A percentile compares a stretch with the other conserved stretches of the same genome.
Conservation (phyloP, 2,113 vertebrate species). For the Eudyptes chrysolophus region DNA sequence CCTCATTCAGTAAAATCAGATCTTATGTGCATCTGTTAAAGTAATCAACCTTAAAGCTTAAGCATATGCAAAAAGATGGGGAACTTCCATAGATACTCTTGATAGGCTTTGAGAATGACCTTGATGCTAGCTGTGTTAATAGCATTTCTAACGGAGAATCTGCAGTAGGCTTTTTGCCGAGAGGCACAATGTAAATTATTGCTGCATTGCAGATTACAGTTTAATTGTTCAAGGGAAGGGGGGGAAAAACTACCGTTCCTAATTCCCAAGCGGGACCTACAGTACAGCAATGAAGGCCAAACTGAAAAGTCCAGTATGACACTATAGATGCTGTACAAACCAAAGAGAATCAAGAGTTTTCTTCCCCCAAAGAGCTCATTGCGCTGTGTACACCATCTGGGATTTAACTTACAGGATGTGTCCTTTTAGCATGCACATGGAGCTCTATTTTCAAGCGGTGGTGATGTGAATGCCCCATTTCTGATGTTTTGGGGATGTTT, state of each 20-base stretch:
- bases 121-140: slow-evolving; percentile 44
- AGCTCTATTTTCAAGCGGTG: not conserved
- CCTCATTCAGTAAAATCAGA: slow-evolving; percentile 33
- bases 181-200: slow-evolving; percentile 25
- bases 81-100: not conserved
- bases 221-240: not conserved
- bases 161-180: slow-evolving; percentile 34
- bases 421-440: not conserved
- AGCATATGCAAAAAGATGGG: not conserved
- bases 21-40: not conserved
- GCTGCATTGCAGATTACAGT: slow-evolving; percentile 32
- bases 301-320: not conserved
- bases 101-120: slow-evolving; percentile 52
- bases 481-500: not conserved
- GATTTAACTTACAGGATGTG: not conserved
- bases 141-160: slow-evolving; percentile 31
- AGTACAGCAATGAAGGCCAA: not conserved
- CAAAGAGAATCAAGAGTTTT: not conserved
- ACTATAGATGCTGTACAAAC: not conserved
- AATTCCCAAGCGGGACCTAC: not conserved
- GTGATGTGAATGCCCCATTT: not conserved
- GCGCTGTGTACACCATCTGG: rapidly evolving
- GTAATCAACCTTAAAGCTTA: slow-evolving; percentile 9
- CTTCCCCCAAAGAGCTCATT: not conserved
- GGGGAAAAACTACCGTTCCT: not conserved